Base-by-base conservation (phyloP, 1,140 invertebrate genomes). In the Myzus persicae region DNA sequence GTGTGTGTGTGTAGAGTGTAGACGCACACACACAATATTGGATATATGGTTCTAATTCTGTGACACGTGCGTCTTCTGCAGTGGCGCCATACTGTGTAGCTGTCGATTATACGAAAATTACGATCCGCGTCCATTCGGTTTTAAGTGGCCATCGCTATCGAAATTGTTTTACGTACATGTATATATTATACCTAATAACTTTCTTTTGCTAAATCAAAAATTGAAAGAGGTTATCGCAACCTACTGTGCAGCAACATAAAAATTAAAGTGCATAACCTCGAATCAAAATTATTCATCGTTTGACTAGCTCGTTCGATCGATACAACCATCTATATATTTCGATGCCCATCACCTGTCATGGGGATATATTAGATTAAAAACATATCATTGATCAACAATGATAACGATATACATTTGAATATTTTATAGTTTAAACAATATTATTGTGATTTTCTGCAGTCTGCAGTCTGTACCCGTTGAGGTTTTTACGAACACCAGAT, bases 1-100 rank as follows among this genome's bases (percentile, higher is more conserved):
- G 26, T 59, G 54, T 59, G 54, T 59, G 26, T 59, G 54, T 31
- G 26, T 8, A 31, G 31, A 82, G 2, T 22, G 36, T 82, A 40
- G n/a, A 82, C 81, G 36, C 31, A n/a, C n/a, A 84, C 38, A 84
- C 24, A 18, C 81, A 84, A 76, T 46, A 88, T 46, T n/a, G 85
- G 85, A 88, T 88, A 40, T 82, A 87, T 44, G 84, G 84, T 87
- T 87, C 20, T 87, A 87, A 87, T 87, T 87, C 20, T 40, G 85
- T 88, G 85, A 88, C 85, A 48, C 85, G 85, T 88, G 85, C 42
- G 42, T 44, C 42, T 44, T 85, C 40, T 44, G 40, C 85, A n/a
- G 31, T 88, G 85, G 42, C 85, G 85, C 85, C 85, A 88, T 88
- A n/a, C 31, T 88, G 42, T 44, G 26, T 42, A 18, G 84, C 38